Conservation (phyloP, 2,797 vertebrate genomes). For the Anabacerthia variegaticeps region DNA sequence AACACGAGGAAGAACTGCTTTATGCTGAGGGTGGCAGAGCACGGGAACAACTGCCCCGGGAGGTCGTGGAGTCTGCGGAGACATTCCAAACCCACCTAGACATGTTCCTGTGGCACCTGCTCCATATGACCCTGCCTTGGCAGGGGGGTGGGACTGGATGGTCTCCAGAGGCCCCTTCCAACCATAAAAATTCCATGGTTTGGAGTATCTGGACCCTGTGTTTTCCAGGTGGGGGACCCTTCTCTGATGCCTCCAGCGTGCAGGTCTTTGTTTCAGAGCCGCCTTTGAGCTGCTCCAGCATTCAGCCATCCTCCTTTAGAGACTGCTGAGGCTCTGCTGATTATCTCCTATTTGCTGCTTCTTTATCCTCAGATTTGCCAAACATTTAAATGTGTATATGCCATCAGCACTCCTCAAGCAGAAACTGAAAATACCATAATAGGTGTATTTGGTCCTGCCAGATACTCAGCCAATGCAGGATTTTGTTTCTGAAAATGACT, state of each 20-base stretch:
- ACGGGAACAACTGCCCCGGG: neutral
- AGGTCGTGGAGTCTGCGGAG: neutral
- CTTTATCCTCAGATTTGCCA: neutral
- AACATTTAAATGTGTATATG: fast-evolving
- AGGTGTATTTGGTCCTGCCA: neutral
- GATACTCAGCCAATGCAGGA: neutral
- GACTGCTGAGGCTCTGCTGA: neutral
- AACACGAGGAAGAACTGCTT: fast-evolving
- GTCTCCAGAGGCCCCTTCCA: neutral
- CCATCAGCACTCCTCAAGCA: neutral
- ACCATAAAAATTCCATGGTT: fast-evolving
- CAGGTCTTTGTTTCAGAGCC: neutral
- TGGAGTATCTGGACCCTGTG: neutral
- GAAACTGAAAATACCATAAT: neutral
- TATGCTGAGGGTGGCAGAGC: neutral
- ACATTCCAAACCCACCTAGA: neutral
- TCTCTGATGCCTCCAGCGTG: neutral
- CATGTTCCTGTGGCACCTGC: neutral
- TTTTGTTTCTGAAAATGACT: neutral
- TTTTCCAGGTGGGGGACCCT: fast-evolving
- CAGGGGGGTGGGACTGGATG: neutral
- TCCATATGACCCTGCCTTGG: neutral
- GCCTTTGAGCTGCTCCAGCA: neutral
- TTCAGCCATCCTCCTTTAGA: neutral
- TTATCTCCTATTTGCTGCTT: neutral